Evolutionary conservation across 92 coral and sea anemone species (phyloP).

Genomic region (Umimayanthus kanabou): DNA sequence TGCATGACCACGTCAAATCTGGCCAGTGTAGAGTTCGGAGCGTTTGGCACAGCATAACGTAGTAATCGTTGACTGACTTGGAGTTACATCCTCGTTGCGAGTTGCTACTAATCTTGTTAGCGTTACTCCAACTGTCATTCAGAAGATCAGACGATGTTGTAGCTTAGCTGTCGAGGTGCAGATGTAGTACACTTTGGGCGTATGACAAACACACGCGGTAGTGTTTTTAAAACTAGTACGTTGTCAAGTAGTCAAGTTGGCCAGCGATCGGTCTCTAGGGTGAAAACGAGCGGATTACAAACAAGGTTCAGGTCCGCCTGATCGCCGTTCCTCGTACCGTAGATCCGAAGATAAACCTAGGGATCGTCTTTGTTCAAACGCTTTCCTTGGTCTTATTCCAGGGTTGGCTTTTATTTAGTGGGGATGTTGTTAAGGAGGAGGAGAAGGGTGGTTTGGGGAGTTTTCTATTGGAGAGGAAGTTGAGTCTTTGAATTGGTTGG

Average conservation of each 20-base stretch:
- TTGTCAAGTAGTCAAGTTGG: background rate
- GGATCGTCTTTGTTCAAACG: background rate
- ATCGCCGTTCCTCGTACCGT: too few relatives aligned
- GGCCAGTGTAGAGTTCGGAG: background rate
- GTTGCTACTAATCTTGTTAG: background rate
- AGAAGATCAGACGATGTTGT: background rate
- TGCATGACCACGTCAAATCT: background rate
- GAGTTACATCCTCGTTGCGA: background rate
- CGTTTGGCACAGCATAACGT: background rate
- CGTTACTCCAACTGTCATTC: background rate
- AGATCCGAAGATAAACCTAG: background rate
- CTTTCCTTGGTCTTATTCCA: background rate
- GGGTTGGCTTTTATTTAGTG: background rate
- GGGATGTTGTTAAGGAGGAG: background rate
- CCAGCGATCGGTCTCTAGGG: background rate
- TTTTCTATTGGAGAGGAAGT: background rate
- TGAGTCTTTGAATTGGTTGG: background rate
- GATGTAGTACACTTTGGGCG: background rate
- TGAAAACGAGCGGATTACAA: background rate
- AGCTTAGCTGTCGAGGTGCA: background rate
- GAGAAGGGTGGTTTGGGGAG: background rate
- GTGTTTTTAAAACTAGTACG: background rate
- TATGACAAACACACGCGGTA: background rate
- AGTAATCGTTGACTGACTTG: background rate
- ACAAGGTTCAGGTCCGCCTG: background rate